A percentile compares a stretch with the other conserved stretches of the same genome.
Evolutionary conservation across 2,113 vertebrate genomes (phyloP).

Genomic region (Gymnobelideus leadbeateri): DNA sequence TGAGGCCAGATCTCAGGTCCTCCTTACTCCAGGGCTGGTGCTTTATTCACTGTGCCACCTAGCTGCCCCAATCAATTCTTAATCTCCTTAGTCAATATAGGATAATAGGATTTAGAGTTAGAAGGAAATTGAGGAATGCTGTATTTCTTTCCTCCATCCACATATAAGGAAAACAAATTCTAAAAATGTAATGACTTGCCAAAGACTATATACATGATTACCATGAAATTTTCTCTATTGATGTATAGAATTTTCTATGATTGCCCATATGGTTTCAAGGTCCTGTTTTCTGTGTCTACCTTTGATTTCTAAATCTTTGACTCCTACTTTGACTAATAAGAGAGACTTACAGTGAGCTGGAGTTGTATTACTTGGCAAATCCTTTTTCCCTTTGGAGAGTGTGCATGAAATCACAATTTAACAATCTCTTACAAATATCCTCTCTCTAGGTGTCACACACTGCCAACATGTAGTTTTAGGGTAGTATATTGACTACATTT

Average conservation of each 20-base stretch:
- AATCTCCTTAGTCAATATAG: not conserved
- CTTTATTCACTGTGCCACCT: no score
- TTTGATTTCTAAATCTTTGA: not conserved
- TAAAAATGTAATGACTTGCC: not conserved
- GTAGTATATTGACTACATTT: not conserved
- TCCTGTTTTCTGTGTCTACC: not conserved
- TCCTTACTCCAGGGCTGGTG: no score
- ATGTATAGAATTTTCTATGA: not conserved
- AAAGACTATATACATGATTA: not conserved
- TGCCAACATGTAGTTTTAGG: not conserved
- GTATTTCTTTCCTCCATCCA: not conserved
- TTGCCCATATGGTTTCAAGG: not conserved
- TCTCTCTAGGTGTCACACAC: not conserved
- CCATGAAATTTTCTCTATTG: not conserved
- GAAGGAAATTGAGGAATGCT: not conserved
- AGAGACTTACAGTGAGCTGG: not conserved
- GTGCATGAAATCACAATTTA: not conserved
- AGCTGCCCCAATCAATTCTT: no score
- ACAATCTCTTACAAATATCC: not conserved
- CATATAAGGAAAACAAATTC: not conserved
- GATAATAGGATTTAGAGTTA: not conserved
- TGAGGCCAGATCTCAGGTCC: no score
- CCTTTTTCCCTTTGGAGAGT: no score
- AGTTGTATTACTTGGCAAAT: no score
- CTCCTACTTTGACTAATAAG: not conserved